A percentile compares a stretch with the other conserved stretches of the same genome.
Evolutionary conservation across 2,797 vertebrate genomes (phyloP).

Genomic region (Pitangus sulphuratus): DNA sequence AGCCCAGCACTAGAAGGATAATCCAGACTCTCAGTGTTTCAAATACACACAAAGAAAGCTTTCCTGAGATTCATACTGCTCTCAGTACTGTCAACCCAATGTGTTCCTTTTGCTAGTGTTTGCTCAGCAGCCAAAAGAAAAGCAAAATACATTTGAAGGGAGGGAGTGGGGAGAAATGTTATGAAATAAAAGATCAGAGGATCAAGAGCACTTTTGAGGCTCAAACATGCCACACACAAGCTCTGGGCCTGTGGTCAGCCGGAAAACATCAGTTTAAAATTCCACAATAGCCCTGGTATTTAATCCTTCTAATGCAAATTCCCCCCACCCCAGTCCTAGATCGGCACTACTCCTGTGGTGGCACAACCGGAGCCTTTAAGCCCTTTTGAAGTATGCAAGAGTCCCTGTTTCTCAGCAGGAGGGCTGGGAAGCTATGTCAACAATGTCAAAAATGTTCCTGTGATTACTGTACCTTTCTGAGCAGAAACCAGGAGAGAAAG

Average conservation of each 20-base stretch:
- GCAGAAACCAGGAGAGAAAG: slow-evolving; percentile 72
- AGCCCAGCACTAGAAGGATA: background rate
- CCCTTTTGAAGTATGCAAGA: slow-evolving; percentile 77
- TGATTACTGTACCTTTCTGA: slow-evolving; percentile 77
- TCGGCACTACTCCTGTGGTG: slow-evolving; percentile 71
- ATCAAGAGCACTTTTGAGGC: slow-evolving; percentile 70
- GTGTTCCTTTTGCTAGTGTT: background rate
- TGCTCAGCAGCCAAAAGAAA: slow-evolving; percentile 32
- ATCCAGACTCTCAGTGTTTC: background rate
- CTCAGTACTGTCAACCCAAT: background rate
- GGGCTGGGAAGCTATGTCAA: slow-evolving; percentile 75
- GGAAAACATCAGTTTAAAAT: slow-evolving; percentile 77
- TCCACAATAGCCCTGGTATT: slow-evolving; percentile 76
- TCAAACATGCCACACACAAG: slow-evolving; percentile 72
- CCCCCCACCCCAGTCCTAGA: slow-evolving; percentile 66
- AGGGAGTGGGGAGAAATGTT: slow-evolving; percentile 49
- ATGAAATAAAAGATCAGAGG: slow-evolving; percentile 73
- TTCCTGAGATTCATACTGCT: background rate
- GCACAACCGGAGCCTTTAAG: slow-evolving; percentile 74
- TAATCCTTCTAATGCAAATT: slow-evolving; percentile 77
- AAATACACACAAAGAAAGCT: background rate
- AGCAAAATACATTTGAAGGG: slow-evolving; percentile 26
- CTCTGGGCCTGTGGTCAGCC: slow-evolving; percentile 73
- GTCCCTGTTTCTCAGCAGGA: slow-evolving; percentile 78
- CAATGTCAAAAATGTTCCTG: slow-evolving; percentile 76